phyloP scores from a whole-genome alignment of 2,797 vertebrate genomes.

The Silurus aristotelis region DNA sequence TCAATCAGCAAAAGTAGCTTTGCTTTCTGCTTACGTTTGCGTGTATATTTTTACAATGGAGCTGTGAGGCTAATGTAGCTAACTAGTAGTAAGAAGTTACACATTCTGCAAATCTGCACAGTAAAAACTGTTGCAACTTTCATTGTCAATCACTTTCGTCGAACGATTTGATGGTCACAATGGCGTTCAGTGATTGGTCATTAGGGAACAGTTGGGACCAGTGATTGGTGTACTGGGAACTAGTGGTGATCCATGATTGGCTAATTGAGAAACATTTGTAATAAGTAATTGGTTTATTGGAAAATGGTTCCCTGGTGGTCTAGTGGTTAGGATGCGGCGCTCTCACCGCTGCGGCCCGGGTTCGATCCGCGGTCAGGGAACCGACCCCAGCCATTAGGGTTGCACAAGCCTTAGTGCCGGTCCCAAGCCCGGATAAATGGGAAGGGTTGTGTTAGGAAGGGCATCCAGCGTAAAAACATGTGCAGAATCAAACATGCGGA shows the following conservation, averaged over 20 bases:
- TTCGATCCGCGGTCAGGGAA: no score
- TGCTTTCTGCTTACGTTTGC: neutral
- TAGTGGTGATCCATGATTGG: neutral
- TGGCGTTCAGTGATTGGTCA: neutral
- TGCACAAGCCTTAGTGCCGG: no score
- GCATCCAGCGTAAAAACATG: no score
- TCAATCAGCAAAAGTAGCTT: neutral
- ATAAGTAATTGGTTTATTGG: neutral
- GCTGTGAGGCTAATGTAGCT: neutral
- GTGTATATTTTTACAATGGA: neutral
- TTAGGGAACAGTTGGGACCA: neutral
- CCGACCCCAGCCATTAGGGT: no score
- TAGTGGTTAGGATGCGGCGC: no score
- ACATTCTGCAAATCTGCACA: neutral
- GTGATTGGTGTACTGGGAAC: neutral
- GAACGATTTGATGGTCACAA: neutral
- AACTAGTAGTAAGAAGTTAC: neutral
- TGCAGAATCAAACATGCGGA: no score
- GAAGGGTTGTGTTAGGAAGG: no score
- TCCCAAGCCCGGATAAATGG: no score
- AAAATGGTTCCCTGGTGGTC: no score
- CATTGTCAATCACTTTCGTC: neutral
- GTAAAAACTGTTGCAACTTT: neutral
- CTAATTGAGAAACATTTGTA: neutral
- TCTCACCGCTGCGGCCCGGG: no score